A percentile compares a stretch with the other conserved stretches of the same genome.
Conservation (phyloP, 2,888 invertebrate species). For the Frankliniella intonsa region DNA sequence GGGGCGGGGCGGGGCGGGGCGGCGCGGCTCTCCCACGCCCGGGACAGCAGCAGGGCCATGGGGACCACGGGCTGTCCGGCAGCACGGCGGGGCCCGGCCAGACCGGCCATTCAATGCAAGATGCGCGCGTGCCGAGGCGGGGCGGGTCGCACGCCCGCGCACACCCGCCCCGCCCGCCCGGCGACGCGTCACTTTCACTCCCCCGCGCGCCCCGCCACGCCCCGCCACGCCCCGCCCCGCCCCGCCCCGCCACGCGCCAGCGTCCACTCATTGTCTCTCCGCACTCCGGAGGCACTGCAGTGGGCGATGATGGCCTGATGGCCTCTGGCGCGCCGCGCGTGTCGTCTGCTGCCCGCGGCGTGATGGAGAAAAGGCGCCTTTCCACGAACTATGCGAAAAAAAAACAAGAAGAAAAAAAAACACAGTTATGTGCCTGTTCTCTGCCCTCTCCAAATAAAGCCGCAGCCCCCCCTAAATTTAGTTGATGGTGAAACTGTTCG, state of each 20-base stretch:
- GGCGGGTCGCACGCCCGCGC: not conserved
- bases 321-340: no score
- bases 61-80: not conserved
- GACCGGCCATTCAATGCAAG: not conserved
- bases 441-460: no score
- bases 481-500: no score
- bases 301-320: not conserved
- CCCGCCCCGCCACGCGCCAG: not conserved
- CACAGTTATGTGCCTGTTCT: no score
- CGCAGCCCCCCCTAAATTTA: no score
- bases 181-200: not conserved
- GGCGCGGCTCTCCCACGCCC: not conserved
- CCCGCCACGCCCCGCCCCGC: not conserved
- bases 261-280: not conserved
- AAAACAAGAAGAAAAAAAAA: no score
- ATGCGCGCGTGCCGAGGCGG: not conserved
- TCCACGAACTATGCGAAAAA: no score
- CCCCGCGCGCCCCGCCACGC: not conserved
- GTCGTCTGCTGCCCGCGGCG: no score
- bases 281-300: not conserved
- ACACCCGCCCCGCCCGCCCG: no score
- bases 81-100: not conserved
- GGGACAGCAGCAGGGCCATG: not conserved
- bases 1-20: not conserved
- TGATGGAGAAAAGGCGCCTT: no score